Evolutionary conservation across 2,888 invertebrate genomes (phyloP).

Genomic region (Halictus quadricinctus): DNA sequence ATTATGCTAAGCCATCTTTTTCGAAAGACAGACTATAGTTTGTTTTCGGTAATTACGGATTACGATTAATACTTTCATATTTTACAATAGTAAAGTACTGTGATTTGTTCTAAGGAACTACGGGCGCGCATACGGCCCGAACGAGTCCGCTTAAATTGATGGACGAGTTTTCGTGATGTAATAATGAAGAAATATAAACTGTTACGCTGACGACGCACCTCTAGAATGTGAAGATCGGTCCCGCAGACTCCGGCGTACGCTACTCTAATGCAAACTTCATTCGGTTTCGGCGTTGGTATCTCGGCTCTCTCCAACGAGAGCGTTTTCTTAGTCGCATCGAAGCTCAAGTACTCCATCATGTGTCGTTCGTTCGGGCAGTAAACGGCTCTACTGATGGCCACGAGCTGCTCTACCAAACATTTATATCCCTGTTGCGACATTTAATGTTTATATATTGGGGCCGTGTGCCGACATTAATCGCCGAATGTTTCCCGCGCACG

Average conservation of each 20-base stretch:
- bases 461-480: conserved; percentile 53
- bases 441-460: conserved; percentile 49
- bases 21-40: no score
- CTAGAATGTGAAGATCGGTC: conserved; percentile 88
- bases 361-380: background rate
- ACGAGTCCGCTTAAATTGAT: background rate
- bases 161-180: background rate
- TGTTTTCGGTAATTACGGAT: no score
- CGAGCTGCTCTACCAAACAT: conserved; percentile 3
- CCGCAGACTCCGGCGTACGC: conserved; percentile 89
- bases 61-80: no score
- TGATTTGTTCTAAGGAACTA: background rate
- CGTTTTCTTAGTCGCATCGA: conserved; percentile 71
- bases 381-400: conserved; percentile 17
- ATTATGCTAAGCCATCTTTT: no score
- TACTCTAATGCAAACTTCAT: conserved; percentile 87
- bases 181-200: background rate
- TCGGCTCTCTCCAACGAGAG: conserved; percentile 68
- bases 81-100: no score
- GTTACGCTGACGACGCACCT: conserved; percentile 82
- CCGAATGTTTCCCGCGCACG: background rate
- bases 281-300: conserved; percentile 71
- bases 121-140: background rate
- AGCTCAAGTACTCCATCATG: conserved; percentile 78
- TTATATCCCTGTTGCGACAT: conserved; percentile 46